A percentile compares a stretch with the other conserved stretches of the same genome.
Conservation (phyloP, 2,888 invertebrate species). For the Pristionchus mayeri region DNA sequence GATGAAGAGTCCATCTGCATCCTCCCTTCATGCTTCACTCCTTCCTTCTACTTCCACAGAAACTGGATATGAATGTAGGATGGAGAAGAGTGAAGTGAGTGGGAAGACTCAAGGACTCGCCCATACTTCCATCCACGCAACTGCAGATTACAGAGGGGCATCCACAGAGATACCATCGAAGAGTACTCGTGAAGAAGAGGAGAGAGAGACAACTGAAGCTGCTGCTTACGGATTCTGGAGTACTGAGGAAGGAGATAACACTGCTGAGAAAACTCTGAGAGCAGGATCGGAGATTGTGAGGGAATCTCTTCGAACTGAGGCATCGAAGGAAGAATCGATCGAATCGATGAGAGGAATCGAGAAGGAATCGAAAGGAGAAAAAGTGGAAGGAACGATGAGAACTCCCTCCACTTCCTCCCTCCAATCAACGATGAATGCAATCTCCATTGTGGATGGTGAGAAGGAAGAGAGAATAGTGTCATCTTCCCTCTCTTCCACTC, state of each 20-base stretch:
- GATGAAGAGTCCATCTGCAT: constrained; percentile 26
- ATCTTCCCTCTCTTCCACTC: neutral
- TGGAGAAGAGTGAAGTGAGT: neutral
- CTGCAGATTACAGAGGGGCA: neutral
- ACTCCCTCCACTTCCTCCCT: neutral
- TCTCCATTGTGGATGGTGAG: neutral
- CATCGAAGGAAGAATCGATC: neutral
- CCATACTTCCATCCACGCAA: neutral
- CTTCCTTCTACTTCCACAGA: neutral
- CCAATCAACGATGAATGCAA: neutral
- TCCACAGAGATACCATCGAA: neutral
- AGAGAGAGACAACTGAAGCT: constrained; percentile 52
- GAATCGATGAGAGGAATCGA: neutral
- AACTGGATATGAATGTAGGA: neutral
- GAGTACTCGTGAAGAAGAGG: neutral
- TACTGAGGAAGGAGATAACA: constrained; percentile 26
- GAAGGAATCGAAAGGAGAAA: neutral
- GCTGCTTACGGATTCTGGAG: constrained; percentile 55
- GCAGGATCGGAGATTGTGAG: neutral
- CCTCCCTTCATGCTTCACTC: constrained; percentile 1
- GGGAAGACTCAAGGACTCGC: neutral
- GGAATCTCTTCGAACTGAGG: neutral
- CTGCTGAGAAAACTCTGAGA: neutral
- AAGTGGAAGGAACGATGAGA: neutral
- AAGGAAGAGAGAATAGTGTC: neutral